These are phyloP conservation scores for Cryptus armator DNA, from an alignment of 2,888 invertebrate species.

Conservation along the genomic window DNA sequence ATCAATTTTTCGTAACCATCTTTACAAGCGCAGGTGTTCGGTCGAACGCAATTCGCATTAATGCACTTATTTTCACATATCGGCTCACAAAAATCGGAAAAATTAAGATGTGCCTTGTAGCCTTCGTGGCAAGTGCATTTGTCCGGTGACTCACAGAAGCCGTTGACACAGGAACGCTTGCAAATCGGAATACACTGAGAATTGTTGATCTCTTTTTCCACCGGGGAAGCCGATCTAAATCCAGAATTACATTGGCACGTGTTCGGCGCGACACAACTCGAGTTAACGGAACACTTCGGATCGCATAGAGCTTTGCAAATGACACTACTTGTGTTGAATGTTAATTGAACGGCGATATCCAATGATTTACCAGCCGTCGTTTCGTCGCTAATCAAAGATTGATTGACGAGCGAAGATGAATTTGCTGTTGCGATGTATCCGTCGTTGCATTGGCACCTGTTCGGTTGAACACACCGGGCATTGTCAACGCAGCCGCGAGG, in stretches of 20 bases:
- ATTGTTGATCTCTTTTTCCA: conserved; percentile 14
- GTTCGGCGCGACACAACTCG: conserved; percentile 49
- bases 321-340: background rate
- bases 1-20: conserved; percentile 67
- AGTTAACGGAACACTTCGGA: conserved; percentile 45
- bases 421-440: conserved; percentile 40
- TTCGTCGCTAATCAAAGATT: too few species aligned
- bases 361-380: too few species aligned
- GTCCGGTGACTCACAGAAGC: conserved; percentile 60
- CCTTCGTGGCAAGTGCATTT: conserved; percentile 63
- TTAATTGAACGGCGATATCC: background rate
- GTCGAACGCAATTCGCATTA: conserved; percentile 83
- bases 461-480: conserved; percentile 43
- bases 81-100: conserved; percentile 62
- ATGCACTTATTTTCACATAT: conserved; percentile 81
- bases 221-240: conserved; percentile 12
- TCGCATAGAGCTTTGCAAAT: conserved; percentile 54
- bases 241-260: conserved; percentile 49
- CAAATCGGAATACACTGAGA: conserved; percentile 62
- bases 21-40: conserved; percentile 84
- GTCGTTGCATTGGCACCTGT: conserved; percentile 56
- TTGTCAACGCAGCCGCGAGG: conserved; percentile 29
- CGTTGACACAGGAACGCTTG: conserved; percentile 53
- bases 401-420: background rate
- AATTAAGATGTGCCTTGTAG: conserved; percentile 29